Percentiles rank a stretch among this genome's conserved stretches.
phyloP scores from a whole-genome alignment of 2,888 invertebrate species.

The Urechis unicinctus region DNA sequence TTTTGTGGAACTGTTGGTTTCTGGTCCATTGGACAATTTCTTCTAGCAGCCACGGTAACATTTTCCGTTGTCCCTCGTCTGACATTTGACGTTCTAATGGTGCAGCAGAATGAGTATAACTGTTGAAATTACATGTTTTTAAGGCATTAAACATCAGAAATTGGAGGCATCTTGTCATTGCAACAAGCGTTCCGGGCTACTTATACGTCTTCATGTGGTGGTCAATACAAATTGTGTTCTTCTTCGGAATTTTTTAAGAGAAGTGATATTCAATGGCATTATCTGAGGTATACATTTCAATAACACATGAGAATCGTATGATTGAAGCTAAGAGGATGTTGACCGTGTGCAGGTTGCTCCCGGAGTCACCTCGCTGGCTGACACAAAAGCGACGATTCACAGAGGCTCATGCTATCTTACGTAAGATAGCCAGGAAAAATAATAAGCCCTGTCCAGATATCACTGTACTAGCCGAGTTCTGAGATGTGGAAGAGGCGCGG shows the following conservation, averaged over 20 bases:
- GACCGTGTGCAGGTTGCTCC: conserved; percentile 30
- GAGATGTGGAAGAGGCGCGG: not conserved
- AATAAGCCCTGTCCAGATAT: not conserved
- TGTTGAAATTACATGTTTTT: no score
- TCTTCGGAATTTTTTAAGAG: no score
- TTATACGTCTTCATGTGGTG: no score
- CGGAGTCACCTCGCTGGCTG: conserved; percentile 45
- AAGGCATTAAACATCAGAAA: conserved; percentile 3
- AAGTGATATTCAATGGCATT: no score
- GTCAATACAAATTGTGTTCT: no score
- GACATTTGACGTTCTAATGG: conserved; percentile 8
- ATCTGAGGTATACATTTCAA: no score
- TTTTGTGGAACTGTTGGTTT: conserved; percentile 17
- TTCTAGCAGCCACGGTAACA: no score
- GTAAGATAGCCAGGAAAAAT: conserved; percentile 19
- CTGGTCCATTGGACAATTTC: conserved; percentile 15
- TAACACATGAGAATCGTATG: no score
- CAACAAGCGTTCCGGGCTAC: no score
- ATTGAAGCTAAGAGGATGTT: no score
- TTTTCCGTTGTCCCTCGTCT: no score
- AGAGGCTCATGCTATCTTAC: conserved; percentile 34
- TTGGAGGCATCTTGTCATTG: conserved; percentile 3
- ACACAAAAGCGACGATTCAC: conserved; percentile 31
- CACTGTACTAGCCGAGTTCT: not conserved
- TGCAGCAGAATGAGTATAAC: no score